Base-by-base conservation (phyloP, 2,113 vertebrate genomes). In the Cygnus atratus region DNA sequence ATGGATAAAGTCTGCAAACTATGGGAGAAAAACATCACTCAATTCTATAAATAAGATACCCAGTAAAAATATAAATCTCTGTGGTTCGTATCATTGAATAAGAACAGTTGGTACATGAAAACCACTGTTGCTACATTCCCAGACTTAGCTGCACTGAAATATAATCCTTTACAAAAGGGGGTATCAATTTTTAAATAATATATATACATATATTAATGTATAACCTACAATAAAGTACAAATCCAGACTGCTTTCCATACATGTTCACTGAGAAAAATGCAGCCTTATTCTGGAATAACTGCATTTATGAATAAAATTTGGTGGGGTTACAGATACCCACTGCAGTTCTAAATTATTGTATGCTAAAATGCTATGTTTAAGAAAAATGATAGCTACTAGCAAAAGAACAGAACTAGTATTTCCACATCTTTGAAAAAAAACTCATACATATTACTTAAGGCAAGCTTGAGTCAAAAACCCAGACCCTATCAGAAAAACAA, bases 401-500 rank as follows among this genome's bases (percentile, higher is more conserved):
- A 66, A 33, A 12, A 58, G 6, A 79, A 35, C 7, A 86, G 4
- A 88, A 6, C 14, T 39, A 31, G 8, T 12, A 37, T 18, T 46
- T 84, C 19, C 28, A 24, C 55, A 29, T 58, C 72, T 58, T 57
- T 76, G 3, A 25, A 16, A 6, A 6, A n/a, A 19, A 33, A 72
- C 13, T 67, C 77, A 15, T 43, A 82, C 20, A 39, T 18, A 55
- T 7, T 28, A 73, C 46, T 67, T 68, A 74, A 59, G 55, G 22
- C 22, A 39, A 72, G 43, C 6, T 1, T 1, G 0, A 88, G 6
- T 18, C 6, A 76, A 61, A 77, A 71, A 10, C 2, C 13, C 10
- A 43, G 43, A 28, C 0, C 1, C 16, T 39, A 10, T 39, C 4
- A 39, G 10, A 11, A 39, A 39, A 39, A 39, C 10, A 39, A 39